Evolutionary conservation across 2,113 vertebrate genomes (phyloP).

Genomic region (Sorex araneus): DNA sequence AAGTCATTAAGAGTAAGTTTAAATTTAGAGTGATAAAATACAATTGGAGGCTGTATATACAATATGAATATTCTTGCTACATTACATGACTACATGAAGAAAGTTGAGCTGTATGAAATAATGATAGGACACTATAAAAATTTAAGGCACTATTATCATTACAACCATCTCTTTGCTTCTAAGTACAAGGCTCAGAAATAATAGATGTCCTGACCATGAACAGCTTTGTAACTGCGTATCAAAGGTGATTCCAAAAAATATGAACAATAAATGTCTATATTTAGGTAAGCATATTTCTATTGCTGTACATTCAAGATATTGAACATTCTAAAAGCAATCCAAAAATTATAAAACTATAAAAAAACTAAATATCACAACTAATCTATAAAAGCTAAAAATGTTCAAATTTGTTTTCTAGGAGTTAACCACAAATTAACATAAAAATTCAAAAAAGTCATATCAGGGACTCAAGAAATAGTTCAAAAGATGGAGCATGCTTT

Average conservation of each 20-base stretch:
- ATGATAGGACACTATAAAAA: conserved; percentile 51
- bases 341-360: conserved; percentile 56
- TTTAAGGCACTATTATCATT: conserved; percentile 31
- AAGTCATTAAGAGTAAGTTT: no score
- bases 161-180: conserved; percentile 52
- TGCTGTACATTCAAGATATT: background rate
- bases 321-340: conserved; percentile 53
- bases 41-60: conserved; percentile 15
- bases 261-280: conserved; percentile 35
- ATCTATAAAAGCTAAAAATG: conserved; percentile 37
- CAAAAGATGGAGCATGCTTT: no score
- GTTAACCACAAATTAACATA: no score
- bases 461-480: no score
- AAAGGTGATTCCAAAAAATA: no score
- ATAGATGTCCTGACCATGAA: no score
- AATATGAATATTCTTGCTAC: conserved; percentile 42
- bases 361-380: background rate
- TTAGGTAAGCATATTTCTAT: background rate
- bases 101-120: conserved; percentile 8
- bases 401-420: no score
- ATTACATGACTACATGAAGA: conserved; percentile 53
- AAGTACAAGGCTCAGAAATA: background rate
- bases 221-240: no score
- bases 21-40: conserved; percentile 70
- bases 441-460: no score